phyloP scores from a whole-genome alignment of 1,140 invertebrate genomes.

The Thereuonema tuberculata region DNA sequence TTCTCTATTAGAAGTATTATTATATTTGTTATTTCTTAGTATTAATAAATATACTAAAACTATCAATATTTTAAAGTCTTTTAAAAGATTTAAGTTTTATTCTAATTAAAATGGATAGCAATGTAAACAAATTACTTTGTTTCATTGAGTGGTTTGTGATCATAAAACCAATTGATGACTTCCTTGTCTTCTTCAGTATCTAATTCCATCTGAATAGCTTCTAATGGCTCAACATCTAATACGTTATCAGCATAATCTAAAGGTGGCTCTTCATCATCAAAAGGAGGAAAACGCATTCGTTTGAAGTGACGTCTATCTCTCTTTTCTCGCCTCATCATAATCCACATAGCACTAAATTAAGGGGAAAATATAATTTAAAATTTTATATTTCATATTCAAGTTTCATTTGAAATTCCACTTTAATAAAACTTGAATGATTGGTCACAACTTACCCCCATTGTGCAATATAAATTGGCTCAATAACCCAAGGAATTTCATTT shows the following conservation, averaged over 20 bases:
- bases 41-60: too few relatives aligned
- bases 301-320: constrained; percentile 97
- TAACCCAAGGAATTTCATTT: constrained; percentile 99
- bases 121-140: constrained; percentile 47
- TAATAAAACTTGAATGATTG: too few relatives aligned
- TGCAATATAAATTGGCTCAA: constrained; percentile 97
- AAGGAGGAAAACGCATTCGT: constrained; percentile 98
- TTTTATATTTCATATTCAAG: not conserved
- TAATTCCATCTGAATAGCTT: constrained; percentile 97
- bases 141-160: constrained; percentile 89
- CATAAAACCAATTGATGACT: constrained; percentile 91
- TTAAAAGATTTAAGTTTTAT: too few relatives aligned
- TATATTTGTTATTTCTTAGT: too few relatives aligned
- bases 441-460: constrained; percentile 98
- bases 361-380: not conserved
- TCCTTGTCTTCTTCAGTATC: constrained; percentile 90
- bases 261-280: constrained; percentile 99
- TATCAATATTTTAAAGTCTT: too few relatives aligned
- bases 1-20: too few relatives aligned
- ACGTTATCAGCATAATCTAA: constrained; percentile 99
- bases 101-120: too few relatives aligned
- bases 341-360: constrained; percentile 88
- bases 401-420: not conserved
- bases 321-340: constrained; percentile 99
- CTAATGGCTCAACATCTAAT: constrained; percentile 94